phyloP scores from a whole-genome alignment of 1,140 invertebrate species.

The Drosophila nigrodunni region DNA sequence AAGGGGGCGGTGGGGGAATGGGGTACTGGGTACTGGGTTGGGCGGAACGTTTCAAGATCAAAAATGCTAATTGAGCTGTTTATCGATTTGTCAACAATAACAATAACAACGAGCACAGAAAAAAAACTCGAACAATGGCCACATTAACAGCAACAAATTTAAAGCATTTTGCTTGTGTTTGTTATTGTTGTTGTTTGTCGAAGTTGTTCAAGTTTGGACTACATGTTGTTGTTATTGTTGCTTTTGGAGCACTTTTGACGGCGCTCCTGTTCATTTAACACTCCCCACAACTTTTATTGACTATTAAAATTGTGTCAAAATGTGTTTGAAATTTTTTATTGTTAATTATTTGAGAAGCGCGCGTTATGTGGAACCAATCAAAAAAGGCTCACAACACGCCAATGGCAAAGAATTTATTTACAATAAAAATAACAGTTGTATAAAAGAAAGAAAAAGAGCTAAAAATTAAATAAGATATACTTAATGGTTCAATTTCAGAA shows the following conservation, averaged over 20 bases:
- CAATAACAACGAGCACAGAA: conserved; percentile 31
- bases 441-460: neutral
- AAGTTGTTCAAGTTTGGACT: no score
- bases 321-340: conserved; percentile 81
- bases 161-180: conserved; percentile 27
- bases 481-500: neutral
- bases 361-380: conserved; percentile 70
- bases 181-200: conserved; percentile 21
- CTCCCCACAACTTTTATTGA: conserved; percentile 65
- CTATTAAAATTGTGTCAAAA: conserved; percentile 83
- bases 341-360: conserved; percentile 65
- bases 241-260: conserved; percentile 27
- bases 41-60: conserved; percentile 56
- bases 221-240: conserved; percentile 9
- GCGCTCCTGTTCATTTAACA: conserved; percentile 41
- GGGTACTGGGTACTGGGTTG: conserved; percentile 21
- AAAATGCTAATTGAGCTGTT: conserved; percentile 82
- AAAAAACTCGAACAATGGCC: conserved; percentile 52
- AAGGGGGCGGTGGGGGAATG: neutral
- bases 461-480: neutral
- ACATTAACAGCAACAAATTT: conserved; percentile 53
- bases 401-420: conserved; percentile 46
- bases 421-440: neutral
- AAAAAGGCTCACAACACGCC: conserved; percentile 52
- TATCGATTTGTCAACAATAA: conserved; percentile 80